Evolutionary conservation across 1,140 invertebrate genomes (phyloP).

Genomic region (Oppia nitens): DNA sequence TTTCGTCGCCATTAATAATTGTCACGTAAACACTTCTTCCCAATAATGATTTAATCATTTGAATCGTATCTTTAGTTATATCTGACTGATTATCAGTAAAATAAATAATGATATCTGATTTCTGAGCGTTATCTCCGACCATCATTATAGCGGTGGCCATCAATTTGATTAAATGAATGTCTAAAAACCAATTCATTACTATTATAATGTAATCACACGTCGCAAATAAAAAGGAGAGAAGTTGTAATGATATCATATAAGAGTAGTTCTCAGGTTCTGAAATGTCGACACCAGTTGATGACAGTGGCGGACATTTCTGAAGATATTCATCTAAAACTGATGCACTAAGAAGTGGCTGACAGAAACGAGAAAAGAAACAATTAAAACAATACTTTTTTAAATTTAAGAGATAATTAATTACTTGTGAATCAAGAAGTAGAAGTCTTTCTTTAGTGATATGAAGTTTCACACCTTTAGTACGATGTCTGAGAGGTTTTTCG

Average conservation of each 20-base stretch:
- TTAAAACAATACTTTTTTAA: not conserved
- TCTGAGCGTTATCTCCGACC: constrained; percentile 12
- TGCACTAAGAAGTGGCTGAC: constrained; percentile 15
- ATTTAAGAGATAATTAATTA: not conserved
- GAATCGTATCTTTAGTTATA: not conserved
- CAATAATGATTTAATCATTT: not conserved
- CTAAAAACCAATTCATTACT: constrained; percentile 14
- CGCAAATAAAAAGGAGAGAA: constrained; percentile 16
- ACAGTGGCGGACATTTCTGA: not conserved
- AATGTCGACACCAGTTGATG: not conserved
- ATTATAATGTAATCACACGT: constrained; percentile 18
- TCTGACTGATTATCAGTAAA: not conserved
- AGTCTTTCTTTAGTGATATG: constrained; percentile 16
- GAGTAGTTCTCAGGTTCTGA: constrained; percentile 15
- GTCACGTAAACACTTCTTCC: not conserved
- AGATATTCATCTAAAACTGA: constrained; percentile 17
- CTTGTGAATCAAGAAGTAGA: constrained; percentile 15
- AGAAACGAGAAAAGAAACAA: not conserved
- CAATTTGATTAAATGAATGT: constrained; percentile 18
- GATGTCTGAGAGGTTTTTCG: constrained; percentile 9
- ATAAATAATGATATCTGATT: constrained; percentile 14
- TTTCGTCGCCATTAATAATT: constrained; percentile 10
- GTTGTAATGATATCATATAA: constrained; percentile 16
- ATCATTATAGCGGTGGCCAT: constrained; percentile 18
- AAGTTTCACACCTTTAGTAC: constrained; percentile 16